A percentile compares a stretch with the other conserved stretches of the same genome.
Conservation (phyloP, 2,888 invertebrate genomes). For the Rotaria sp. region DNA sequence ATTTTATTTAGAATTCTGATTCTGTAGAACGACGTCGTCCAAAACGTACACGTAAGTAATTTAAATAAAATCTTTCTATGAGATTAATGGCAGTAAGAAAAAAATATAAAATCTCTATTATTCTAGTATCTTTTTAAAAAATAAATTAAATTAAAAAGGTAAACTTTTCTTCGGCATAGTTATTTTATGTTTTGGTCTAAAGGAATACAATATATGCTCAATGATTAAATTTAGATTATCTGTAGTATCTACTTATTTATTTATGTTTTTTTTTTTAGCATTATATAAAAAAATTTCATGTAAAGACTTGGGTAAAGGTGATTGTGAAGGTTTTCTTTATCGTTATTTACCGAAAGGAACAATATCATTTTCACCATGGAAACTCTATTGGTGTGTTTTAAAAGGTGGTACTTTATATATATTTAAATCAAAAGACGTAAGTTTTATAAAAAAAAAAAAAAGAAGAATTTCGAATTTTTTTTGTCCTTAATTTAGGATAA, state of each 20-base stretch:
- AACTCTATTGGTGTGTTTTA: constrained; percentile 71
- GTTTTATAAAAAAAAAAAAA: constrained; percentile 33
- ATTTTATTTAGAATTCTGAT: neutral
- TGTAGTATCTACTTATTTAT: constrained; percentile 41
- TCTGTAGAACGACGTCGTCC: neutral
- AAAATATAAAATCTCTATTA: too few species aligned
- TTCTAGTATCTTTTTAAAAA: too few species aligned
- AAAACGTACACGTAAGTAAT: constrained; percentile 15
- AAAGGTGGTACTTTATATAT: constrained; percentile 67
- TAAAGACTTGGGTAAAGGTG: constrained; percentile 68
- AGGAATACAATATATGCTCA: neutral
- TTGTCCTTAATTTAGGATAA: constrained; percentile 60
- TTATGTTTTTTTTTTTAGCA: constrained; percentile 55
- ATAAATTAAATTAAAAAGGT: neutral
- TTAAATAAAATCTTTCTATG: neutral
- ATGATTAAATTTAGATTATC: neutral
- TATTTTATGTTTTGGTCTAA: neutral
- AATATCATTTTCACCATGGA: constrained; percentile 61
- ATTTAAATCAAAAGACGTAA: constrained; percentile 64
- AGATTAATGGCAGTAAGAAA: too few species aligned
- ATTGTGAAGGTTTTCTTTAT: constrained; percentile 70
- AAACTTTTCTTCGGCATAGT: neutral
- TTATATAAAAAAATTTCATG: constrained; percentile 66
- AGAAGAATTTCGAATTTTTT: neutral
- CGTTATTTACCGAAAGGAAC: constrained; percentile 65